Conservation (phyloP, 2,113 vertebrate species). For the Phocoena sinus region DNA sequence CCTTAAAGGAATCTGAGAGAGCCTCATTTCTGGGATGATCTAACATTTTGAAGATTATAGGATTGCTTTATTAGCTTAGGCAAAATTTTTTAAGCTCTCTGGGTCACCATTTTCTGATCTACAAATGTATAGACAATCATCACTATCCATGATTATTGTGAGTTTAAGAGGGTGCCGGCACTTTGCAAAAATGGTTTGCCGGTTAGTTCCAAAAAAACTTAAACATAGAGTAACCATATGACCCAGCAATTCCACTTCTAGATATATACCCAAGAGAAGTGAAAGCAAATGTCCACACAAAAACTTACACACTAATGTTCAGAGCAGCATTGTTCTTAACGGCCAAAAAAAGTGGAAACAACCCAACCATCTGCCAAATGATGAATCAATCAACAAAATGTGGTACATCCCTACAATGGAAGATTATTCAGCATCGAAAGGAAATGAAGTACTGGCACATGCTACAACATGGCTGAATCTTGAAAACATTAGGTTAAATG, state of each 20-base stretch:
- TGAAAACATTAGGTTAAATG: background rate
- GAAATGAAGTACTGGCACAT: background rate
- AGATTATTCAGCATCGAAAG: background rate
- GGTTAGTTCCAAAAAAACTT: background rate
- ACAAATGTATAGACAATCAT: background rate
- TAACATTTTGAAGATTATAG: background rate
- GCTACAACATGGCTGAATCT: background rate
- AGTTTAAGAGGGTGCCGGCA: background rate
- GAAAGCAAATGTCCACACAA: background rate
- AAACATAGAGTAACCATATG: background rate
- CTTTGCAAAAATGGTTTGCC: slow-evolving; percentile 1
- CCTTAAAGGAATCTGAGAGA: background rate
- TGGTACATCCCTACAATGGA: background rate
- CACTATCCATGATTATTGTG: background rate
- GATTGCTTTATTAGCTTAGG: background rate
- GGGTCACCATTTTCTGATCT: background rate
- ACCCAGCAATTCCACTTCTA: background rate
- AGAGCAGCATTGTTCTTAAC: background rate
- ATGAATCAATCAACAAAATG: background rate
- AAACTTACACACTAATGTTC: background rate
- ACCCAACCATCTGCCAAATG: background rate
- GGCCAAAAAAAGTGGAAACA: background rate
- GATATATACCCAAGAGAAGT: background rate
- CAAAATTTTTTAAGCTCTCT: background rate
- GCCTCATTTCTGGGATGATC: background rate